phyloP scores from a whole-genome alignment of 2,888 invertebrate genomes.

The Tinea trinotella region DNA sequence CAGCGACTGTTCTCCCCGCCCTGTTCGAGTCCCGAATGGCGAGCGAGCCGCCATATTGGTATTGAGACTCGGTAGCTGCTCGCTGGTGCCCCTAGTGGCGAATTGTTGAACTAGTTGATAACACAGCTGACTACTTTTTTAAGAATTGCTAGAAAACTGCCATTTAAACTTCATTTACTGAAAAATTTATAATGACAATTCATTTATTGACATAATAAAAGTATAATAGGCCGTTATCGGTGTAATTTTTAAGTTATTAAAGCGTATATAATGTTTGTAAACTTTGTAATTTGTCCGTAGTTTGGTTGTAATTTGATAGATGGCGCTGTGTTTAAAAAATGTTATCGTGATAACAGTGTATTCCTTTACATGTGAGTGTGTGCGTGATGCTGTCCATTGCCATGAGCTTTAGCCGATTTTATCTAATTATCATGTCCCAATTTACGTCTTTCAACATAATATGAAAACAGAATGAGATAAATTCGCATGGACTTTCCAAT shows the following conservation, averaged over 20 bases:
- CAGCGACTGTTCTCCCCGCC: constrained; percentile 69
- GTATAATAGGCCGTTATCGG: not conserved
- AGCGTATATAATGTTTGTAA: not conserved
- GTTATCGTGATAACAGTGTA: constrained; percentile 11
- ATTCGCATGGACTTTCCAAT: constrained; percentile 1
- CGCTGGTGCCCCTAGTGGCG: constrained; percentile 18
- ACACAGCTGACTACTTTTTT: not conserved
- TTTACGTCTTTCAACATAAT: constrained; percentile 22
- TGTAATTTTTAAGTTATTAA: no score
- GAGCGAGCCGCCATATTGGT: constrained; percentile 66
- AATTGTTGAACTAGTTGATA: constrained; percentile 1
- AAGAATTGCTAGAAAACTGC: not conserved
- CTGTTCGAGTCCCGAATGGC: constrained; percentile 68
- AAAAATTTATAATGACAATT: not conserved
- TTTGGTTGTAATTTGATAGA: not conserved
- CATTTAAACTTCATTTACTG: not conserved
- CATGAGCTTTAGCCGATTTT: constrained; percentile 30
- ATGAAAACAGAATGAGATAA: constrained; percentile 4
- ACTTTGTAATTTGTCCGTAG: not conserved
- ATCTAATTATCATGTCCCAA: constrained; percentile 29
- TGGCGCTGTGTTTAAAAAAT: constrained; percentile 15
- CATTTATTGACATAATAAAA: not conserved
- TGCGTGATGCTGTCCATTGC: constrained; percentile 27
- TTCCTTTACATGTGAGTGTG: not conserved
- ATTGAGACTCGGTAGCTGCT: constrained; percentile 7